phyloP scores from a whole-genome alignment of 2,888 invertebrate genomes.

The Rhingia campestris region DNA sequence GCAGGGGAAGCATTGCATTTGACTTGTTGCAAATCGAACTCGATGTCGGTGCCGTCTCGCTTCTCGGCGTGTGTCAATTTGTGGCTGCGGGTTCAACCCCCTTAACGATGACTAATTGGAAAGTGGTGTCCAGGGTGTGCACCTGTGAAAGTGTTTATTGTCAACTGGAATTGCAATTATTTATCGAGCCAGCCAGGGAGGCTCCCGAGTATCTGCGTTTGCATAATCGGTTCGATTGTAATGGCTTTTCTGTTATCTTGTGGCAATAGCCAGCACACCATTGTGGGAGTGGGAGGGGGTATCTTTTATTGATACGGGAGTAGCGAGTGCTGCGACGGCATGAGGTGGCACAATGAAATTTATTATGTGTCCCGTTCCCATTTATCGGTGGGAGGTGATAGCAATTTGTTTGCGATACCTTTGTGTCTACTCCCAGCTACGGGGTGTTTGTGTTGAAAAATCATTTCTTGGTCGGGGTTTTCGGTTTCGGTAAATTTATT shows the following conservation, averaged over 20 bases:
- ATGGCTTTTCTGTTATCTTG: slow-evolving; percentile 23
- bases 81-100: slow-evolving; percentile 1
- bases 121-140: neutral
- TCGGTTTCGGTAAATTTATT: slow-evolving; percentile 19
- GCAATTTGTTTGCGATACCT: slow-evolving; percentile 20
- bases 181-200: neutral
- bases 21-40: slow-evolving; percentile 11
- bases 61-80: slow-evolving; percentile 12
- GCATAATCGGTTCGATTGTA: neutral
- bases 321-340: neutral
- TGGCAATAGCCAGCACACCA: neutral
- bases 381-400: slow-evolving; percentile 16
- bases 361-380: slow-evolving; percentile 17
- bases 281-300: neutral
- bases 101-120: slow-evolving; percentile 35
- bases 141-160: slow-evolving; percentile 5
- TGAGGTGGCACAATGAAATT: neutral
- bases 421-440: neutral
- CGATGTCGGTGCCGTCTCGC: neutral
- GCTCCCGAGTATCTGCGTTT: neutral
- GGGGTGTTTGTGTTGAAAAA: slow-evolving; percentile 16
- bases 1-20: neutral
- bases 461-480: neutral
- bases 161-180: slow-evolving; percentile 10
- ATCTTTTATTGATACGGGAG: slow-evolving; percentile 1